Conservation (phyloP, 2,113 vertebrate genomes). For the Bubo bubo region DNA sequence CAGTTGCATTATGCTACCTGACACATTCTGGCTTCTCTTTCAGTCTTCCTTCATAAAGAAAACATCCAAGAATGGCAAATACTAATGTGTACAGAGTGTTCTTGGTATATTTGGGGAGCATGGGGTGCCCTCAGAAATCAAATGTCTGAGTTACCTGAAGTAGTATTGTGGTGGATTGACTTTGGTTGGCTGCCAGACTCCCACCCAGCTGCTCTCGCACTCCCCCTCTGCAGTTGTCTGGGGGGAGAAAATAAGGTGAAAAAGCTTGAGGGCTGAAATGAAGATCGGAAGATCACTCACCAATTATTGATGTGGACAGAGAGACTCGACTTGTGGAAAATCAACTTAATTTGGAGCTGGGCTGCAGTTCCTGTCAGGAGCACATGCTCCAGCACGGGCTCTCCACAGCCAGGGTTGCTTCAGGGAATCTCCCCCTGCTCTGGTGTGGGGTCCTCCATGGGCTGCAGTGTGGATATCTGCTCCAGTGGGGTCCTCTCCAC, state of each 20-base stretch:
- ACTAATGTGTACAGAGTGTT: neutral
- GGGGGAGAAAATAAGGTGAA: neutral
- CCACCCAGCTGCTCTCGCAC: neutral
- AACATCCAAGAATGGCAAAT: neutral
- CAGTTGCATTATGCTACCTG: neutral
- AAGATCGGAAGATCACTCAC: neutral
- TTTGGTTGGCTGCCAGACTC: neutral
- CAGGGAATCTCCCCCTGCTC: neutral
- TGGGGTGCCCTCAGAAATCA: neutral
- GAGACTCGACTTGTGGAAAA: neutral
- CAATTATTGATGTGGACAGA: neutral
- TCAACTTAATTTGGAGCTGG: neutral
- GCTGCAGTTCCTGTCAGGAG: neutral
- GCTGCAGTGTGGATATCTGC: neutral
- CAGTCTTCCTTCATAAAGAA: neutral
- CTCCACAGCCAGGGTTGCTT: neutral
- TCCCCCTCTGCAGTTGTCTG: neutral
- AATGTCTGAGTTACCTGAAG: neutral
- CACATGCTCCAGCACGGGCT: neutral
- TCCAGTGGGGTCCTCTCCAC: neutral
- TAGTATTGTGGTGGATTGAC: neutral
- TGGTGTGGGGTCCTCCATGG: neutral
- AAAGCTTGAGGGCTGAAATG: neutral
- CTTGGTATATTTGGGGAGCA: neutral
- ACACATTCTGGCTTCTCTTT: neutral